phyloP scores from a whole-genome alignment of 2,888 invertebrate genomes.

The Phragmatobia fuliginosa region DNA sequence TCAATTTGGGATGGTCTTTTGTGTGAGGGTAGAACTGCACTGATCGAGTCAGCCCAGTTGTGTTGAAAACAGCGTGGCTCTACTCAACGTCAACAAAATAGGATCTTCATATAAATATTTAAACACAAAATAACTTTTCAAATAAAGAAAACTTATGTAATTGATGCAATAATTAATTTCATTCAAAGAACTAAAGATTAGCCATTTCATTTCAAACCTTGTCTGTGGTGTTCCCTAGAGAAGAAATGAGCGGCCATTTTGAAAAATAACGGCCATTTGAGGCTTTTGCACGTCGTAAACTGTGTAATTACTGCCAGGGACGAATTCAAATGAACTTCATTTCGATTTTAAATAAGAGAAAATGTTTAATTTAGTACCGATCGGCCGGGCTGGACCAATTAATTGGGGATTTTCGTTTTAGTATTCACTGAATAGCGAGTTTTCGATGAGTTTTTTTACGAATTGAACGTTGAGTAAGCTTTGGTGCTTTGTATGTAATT shows the following conservation, averaged over 20 bases:
- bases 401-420: conserved; percentile 80
- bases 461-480: conserved; percentile 58
- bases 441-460: conserved; percentile 45
- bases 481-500: conserved; percentile 35
- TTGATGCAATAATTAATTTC: conserved; percentile 78
- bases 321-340: conserved; percentile 85
- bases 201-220: conserved; percentile 70
- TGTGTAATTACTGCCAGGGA: conserved; percentile 81
- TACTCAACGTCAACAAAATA: no score
- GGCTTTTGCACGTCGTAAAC: conserved; percentile 84
- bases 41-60: no score
- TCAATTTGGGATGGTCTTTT: no score
- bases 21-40: no score
- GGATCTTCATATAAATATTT: not conserved
- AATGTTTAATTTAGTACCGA: conserved; percentile 84
- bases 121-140: conserved; percentile 22
- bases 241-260: conserved; percentile 64
- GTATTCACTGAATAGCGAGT: conserved; percentile 42
- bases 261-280: conserved; percentile 67
- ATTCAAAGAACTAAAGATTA: conserved; percentile 70
- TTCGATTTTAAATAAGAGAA: conserved; percentile 85
- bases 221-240: conserved; percentile 61
- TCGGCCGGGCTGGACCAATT: conserved; percentile 77
- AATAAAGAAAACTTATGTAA: conserved; percentile 62
- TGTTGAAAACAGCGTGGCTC: no score